phyloP scores from a whole-genome alignment of 2,113 vertebrate species.

The Apaloderma vittatum region DNA sequence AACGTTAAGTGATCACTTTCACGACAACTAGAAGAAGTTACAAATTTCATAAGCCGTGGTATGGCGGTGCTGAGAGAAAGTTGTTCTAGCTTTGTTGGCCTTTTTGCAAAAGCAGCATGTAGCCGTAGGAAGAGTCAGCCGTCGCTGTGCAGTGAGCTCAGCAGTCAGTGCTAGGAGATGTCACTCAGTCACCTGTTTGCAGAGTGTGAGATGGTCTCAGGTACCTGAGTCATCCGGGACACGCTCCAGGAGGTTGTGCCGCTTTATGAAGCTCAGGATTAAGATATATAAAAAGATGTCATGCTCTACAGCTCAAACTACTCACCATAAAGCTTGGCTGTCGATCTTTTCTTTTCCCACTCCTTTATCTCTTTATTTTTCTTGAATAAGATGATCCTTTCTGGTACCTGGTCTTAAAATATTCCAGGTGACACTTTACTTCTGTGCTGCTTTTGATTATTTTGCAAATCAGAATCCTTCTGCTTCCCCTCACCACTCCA shows the following conservation, averaged over 20 bases:
- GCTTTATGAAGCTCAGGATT: neutral
- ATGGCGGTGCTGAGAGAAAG: neutral
- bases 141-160: neutral
- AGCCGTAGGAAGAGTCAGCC: neutral
- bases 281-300: neutral
- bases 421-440: neutral
- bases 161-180: rapidly evolving
- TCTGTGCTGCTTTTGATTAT: neutral
- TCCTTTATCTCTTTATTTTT: neutral
- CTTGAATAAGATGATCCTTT: neutral
- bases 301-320: neutral
- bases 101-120: neutral
- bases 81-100: neutral
- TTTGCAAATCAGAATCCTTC: neutral
- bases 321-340: neutral
- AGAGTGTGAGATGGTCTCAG: rapidly evolving
- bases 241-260: neutral
- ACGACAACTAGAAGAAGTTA: neutral
- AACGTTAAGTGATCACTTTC: neutral
- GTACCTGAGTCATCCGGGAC: rapidly evolving
- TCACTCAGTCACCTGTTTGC: rapidly evolving
- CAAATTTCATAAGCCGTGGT: neutral
- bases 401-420: neutral
- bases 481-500: neutral
- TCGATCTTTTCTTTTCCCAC: neutral